Evolutionary conservation across 2,113 vertebrate species (phyloP).

Genomic region (Muscicapa adusta): DNA sequence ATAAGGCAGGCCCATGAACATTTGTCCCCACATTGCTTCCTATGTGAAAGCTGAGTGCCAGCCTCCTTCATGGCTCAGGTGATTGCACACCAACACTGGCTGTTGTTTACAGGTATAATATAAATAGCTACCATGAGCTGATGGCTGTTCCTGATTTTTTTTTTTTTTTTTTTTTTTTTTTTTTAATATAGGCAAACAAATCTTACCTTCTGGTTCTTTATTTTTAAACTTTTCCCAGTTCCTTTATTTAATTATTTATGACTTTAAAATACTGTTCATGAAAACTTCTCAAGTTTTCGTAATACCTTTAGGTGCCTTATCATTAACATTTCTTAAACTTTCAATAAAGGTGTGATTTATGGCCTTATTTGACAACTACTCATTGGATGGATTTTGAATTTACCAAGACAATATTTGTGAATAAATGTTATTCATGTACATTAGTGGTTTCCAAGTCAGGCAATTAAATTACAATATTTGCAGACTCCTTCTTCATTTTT

Average conservation of each 20-base stretch:
- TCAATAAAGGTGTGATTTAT: neutral
- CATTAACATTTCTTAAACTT: neutral
- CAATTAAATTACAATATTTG: slow-evolving; percentile 28
- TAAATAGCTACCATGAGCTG: neutral
- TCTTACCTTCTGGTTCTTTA: neutral
- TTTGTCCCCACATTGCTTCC: neutral
- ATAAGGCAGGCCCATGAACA: accelerated
- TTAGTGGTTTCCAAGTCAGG: slow-evolving; percentile 15
- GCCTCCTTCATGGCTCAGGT: accelerated
- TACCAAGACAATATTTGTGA: neutral
- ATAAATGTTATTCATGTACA: slow-evolving; percentile 7
- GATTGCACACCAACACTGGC: too few species aligned
- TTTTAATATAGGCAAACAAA: neutral
- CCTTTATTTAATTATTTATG: neutral
- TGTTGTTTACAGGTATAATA: neutral
- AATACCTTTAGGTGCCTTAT: neutral
- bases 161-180: neutral
- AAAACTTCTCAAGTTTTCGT: neutral
- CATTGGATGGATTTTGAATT: neutral
- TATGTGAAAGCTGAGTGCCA: neutral
- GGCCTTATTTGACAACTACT: neutral
- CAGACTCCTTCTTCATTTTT: neutral
- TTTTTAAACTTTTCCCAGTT: neutral
- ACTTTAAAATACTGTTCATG: neutral
- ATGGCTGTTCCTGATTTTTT: neutral